Evolutionary conservation across 2,113 vertebrate species (phyloP), one percentile per base, ranked within the genome.

Genomic region (Orycteropus afer): DNA sequence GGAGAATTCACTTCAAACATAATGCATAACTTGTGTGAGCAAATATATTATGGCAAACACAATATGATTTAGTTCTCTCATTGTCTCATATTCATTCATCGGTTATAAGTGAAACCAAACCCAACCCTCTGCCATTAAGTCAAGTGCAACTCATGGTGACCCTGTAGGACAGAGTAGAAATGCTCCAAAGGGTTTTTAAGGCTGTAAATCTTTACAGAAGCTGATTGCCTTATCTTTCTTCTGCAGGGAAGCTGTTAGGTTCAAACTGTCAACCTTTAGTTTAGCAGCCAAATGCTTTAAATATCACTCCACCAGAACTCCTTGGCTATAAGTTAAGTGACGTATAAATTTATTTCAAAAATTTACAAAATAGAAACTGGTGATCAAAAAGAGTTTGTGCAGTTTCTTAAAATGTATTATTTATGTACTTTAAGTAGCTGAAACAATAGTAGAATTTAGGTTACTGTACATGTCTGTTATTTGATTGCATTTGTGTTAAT

Each of bases 361-460:
- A 65, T 55, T 92, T 86, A 71, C 14, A 85, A 61, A 63, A 67
- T 22, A 90, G 53, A 74, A 74, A 74, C 55, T 14, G 83, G 17
- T 47, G 53, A 94, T 84, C 49, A 91, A 71, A 93, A 40, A 9
- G 6, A 76, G 22, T 42, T 59, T 84, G 57, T 40, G 1, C 63
- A 17, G 17, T 81, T 94, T 92, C 53, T 83, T 37, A 86, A 92
- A 74, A 15, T 57, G 20, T 47, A 1, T 76, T 49, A 71, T 59
- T 93, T 90, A 90, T 79, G 91, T 65, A 57, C 0, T 10, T 47
- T 83, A 40, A 25, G 59, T 45, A 51, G 40, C 2, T 83, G 53
- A 91, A 78, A 88, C 11, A 74, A 14, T 84, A 71, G 67, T 76
- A 79, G 40, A 81, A 86, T 86, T 93, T 89, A 86, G 32, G 23